Percentiles rank a stretch among this genome's conserved stretches.
phyloP scores from a whole-genome alignment of 1,140 invertebrate species.

The Aphaenogaster floridana region DNA sequence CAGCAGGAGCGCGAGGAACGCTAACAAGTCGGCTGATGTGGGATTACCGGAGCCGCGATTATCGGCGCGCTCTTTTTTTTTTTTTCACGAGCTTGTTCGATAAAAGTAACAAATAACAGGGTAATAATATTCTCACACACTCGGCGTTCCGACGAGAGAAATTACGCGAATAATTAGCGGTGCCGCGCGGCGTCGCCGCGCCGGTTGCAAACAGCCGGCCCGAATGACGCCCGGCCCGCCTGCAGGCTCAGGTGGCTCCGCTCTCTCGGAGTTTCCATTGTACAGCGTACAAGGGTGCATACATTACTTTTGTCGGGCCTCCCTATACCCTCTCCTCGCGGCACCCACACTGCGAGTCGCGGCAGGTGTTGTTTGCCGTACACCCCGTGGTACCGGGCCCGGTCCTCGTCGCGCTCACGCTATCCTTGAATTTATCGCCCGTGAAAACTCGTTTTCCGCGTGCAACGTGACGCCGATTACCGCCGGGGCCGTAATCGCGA shows the following conservation, averaged over 20 bases:
- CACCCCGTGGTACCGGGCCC: conserved; percentile 27
- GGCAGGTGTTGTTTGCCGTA: conserved; percentile 79
- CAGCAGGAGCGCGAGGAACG: conserved; percentile 52
- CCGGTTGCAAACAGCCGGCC: conserved; percentile 75
- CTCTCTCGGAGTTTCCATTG: conserved; percentile 72
- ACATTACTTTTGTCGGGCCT: conserved; percentile 81
- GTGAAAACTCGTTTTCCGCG: conserved; percentile 64
- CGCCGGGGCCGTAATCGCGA: conserved; percentile 14
- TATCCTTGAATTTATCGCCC: conserved; percentile 64
- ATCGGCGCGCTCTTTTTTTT: not conserved
- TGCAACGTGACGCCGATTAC: conserved; percentile 55
- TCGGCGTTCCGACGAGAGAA: conserved; percentile 33
- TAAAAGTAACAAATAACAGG: not conserved
- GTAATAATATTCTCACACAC: conserved; percentile 32
- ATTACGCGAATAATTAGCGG: conserved; percentile 69
- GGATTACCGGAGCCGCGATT: not conserved
- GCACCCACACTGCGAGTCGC: conserved; percentile 78
- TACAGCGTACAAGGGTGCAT: conserved; percentile 80
- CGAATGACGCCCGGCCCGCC: conserved; percentile 72
- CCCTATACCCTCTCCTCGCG: conserved; percentile 68
- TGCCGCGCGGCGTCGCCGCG: conserved; percentile 31
- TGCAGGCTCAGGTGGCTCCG: conserved; percentile 80
- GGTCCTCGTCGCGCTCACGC: conserved; percentile 45
- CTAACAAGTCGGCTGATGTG: conserved; percentile 15
- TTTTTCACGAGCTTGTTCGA: not conserved